Base-by-base conservation (phyloP, 2,888 invertebrate genomes). In the Uloborus plumipes region DNA sequence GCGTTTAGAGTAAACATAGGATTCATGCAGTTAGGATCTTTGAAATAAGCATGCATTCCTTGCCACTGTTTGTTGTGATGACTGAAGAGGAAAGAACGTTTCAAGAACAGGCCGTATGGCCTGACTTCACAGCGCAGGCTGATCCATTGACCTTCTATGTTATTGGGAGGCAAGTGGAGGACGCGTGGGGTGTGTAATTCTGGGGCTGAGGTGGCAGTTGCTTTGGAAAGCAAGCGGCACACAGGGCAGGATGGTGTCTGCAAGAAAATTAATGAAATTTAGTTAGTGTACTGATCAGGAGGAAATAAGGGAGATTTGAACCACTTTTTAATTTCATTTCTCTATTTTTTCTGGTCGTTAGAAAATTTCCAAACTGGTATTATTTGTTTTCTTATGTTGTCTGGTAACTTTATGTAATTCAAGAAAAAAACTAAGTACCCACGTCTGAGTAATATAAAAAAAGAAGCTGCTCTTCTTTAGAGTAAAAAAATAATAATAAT, bases 101-200 rank as follows among this genome's bases (percentile, higher is more conserved):
- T 91, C 3, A 92, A 88, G 86, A 91, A 92, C 75, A 91, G 89
- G 16, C 91, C 91, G 87, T 91, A 89, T 11, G 92, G 91, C 70
- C 91, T 88, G 2, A 90, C 89, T 87, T 92, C 92, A 86, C 92
- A 92, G 16, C 90, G 88, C 13, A 88, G 87, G 59, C 92, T 92
- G 53, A 90, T 89, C 92, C 92, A 92, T 81, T 91, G 91, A 0
- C 92, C 92, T 85, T 88, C 88, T 59, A 92, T 88, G 85, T 88
- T 88, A 65, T 89, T 89, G 0, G 90, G 89, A 2, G 90, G 90
- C 15, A 22, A 49, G 6, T 50, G 47, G 9, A 90, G 86, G 64
- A 88, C 88, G 1, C 90, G 89, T 70, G 89, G 89, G 39, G 89
- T 88, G 55, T 89, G 88, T 59, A 92, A 88, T 86, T 90, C 90